Percentiles rank a stretch among this genome's conserved stretches.
Evolutionary conservation across 2,113 vertebrate species (phyloP).

Genomic region (Ciconia boyciana): DNA sequence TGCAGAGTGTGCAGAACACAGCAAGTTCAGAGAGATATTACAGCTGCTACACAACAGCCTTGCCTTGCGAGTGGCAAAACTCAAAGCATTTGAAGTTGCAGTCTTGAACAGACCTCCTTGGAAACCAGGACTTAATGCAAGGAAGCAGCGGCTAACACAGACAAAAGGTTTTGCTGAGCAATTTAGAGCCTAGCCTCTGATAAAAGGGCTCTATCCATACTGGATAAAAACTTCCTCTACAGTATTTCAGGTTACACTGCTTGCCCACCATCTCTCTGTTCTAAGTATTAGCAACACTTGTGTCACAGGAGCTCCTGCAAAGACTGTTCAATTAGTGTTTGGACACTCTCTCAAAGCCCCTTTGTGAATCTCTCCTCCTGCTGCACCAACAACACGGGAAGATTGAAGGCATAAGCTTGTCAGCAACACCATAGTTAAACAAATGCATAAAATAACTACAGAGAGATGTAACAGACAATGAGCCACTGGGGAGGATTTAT

Average conservation of each 20-base stretch:
- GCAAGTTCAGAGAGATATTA: neutral
- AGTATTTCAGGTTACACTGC: neutral
- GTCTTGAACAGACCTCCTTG: neutral
- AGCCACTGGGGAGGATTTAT: conserved; percentile 11
- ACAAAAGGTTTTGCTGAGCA: neutral
- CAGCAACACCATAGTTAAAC: neutral
- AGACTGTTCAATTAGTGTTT: neutral
- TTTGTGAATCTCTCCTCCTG: neutral
- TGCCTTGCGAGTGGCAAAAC: neutral
- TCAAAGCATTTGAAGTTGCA: neutral
- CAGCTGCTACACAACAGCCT: neutral
- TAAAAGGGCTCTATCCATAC: neutral
- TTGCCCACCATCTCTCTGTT: neutral
- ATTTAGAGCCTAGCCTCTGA: neutral
- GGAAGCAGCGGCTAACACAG: neutral
- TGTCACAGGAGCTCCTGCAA: neutral
- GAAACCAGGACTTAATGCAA: neutral
- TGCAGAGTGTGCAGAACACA: neutral
- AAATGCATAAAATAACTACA: neutral
- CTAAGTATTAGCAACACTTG: neutral
- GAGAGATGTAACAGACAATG: neutral
- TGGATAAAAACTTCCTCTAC: neutral
- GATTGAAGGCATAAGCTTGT: neutral
- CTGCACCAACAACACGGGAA: neutral
- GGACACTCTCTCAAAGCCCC: neutral